Percentiles rank a stretch among this genome's conserved stretches.
Evolutionary conservation across 1,140 invertebrate species (phyloP).

Genomic region (Asbolus verrucosus): DNA sequence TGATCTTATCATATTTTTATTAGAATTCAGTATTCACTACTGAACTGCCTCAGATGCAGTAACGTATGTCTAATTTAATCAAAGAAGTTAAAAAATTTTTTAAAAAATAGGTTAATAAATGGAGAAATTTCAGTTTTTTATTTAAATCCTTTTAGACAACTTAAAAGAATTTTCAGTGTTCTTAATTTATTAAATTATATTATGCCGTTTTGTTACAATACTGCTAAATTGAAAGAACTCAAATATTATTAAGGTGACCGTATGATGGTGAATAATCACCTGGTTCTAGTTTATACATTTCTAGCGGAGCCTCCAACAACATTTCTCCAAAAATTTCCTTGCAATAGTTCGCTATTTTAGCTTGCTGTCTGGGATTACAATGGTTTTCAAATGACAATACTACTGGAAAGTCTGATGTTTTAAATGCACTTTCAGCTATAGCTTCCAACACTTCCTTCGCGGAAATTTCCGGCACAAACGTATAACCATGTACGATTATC

Average conservation of each 20-base stretch:
- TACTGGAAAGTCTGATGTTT: constrained; percentile 96
- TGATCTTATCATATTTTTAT: too few relatives aligned
- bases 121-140: too few relatives aligned
- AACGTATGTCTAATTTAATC: too few relatives aligned
- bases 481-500: constrained; percentile 97
- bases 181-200: too few relatives aligned
- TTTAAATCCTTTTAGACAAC: too few relatives aligned
- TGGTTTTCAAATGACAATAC: constrained; percentile 98
- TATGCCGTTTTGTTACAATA: too few relatives aligned
- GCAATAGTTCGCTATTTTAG: constrained; percentile 98
- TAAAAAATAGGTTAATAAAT: too few relatives aligned
- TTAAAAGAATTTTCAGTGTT: too few relatives aligned
- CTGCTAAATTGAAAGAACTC: too few relatives aligned
- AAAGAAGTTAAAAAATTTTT: too few relatives aligned
- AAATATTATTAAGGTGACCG: background rate
- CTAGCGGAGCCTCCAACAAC: constrained; percentile 89
- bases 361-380: constrained; percentile 94
- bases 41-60: too few relatives aligned
- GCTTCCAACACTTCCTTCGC: constrained; percentile 97
- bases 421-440: constrained; percentile 97
- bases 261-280: constrained; percentile 58
- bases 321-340: constrained; percentile 95
- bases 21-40: too few relatives aligned
- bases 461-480: constrained; percentile 95
- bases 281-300: constrained; percentile 83